Evolutionary conservation across 2,797 vertebrate genomes (phyloP).

Genomic region (Heteromormyrus szaboi): DNA sequence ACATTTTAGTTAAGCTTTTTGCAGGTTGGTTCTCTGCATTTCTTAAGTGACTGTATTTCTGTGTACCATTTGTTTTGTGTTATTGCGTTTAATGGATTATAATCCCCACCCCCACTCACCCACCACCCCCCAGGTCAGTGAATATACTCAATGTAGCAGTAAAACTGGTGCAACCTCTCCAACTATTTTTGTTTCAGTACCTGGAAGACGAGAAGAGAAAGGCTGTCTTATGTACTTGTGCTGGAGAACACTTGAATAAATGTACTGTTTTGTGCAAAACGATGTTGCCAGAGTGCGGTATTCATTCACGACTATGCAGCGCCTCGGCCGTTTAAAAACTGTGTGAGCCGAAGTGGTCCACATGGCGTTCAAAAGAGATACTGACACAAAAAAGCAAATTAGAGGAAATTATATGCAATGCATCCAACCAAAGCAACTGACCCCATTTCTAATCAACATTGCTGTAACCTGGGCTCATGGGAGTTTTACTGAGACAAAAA

Average conservation of each 20-base stretch:
- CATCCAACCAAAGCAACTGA: background rate
- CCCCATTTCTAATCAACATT: background rate
- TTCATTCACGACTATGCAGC: background rate
- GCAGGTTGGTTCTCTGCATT: conserved; percentile 54
- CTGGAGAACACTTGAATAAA: conserved; percentile 99
- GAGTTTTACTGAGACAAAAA: background rate
- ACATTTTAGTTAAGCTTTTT: conserved; percentile 70
- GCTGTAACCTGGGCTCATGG: background rate
- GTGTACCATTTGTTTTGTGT: conserved; percentile 81
- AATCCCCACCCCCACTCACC: conserved; percentile 23
- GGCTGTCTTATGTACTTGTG: conserved; percentile 94
- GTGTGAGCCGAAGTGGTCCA: background rate
- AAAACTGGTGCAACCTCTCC: conserved; percentile 68
- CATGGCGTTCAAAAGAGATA: background rate
- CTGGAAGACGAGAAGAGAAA: conserved; percentile 76
- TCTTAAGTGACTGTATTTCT: conserved; percentile 67
- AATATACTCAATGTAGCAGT: conserved; percentile 94
- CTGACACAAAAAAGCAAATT: background rate
- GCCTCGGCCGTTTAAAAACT: background rate
- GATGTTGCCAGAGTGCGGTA: background rate
- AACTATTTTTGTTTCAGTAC: conserved; percentile 74
- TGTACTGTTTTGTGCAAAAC: conserved; percentile 95
- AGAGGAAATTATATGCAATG: background rate
- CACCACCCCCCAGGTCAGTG: conserved; percentile 65
- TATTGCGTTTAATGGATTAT: conserved; percentile 85